Evolutionary conservation across 2,888 invertebrate genomes (phyloP).

Genomic region (Lydus trimaculatus): DNA sequence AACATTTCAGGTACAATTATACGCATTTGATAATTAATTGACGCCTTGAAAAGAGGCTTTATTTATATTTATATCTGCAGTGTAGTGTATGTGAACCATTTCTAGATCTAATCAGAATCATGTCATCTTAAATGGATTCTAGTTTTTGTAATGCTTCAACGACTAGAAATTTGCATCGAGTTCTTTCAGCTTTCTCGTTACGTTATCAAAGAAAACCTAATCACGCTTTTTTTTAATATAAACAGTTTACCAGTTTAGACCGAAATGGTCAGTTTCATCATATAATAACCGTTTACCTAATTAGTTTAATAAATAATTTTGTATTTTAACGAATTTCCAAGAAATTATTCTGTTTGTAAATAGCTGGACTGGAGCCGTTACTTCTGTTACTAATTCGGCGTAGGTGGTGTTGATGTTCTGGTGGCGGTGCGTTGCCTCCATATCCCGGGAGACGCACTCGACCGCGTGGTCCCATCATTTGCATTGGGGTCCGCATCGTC

Average conservation of each 20-base stretch:
- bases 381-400: neutral
- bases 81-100: neutral
- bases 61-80: neutral
- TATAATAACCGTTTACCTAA: neutral
- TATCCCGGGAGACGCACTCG: constrained; percentile 43
- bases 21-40: neutral
- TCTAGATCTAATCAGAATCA: too few relatives aligned
- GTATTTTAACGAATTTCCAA: neutral
- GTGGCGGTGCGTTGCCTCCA: neutral
- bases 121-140: too few relatives aligned
- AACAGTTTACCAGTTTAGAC: neutral
- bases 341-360: neutral
- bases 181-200: neutral
- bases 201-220: too few relatives aligned
- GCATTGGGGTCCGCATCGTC: constrained; percentile 46
- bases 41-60: neutral
- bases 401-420: neutral
- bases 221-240: neutral
- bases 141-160: too few relatives aligned
- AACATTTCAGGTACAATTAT: too few relatives aligned
- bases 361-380: neutral
- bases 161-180: too few relatives aligned
- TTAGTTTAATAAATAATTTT: neutral
- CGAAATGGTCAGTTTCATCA: too few relatives aligned
- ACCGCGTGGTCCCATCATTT: constrained; percentile 47